Base-by-base conservation (phyloP, 2,888 invertebrate species). In the Cosmopolites sordidus region DNA sequence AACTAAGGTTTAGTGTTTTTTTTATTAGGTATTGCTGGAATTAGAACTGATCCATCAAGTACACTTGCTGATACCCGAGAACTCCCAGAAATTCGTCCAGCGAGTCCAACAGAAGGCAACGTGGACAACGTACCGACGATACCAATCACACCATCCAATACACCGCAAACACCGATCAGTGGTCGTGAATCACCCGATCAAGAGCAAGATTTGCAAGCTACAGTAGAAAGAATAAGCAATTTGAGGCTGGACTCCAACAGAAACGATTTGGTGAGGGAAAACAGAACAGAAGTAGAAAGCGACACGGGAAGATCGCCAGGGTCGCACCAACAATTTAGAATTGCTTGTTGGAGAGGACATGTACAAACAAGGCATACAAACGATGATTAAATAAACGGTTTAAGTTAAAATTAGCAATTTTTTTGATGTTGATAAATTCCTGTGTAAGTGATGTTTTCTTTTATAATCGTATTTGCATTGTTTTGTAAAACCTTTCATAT, bases 91-190 rank as follows among this genome's bases (percentile, higher is more conserved):
- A 33, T 41, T 14, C 42, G 39, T 8, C 47, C 42, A 1, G 29
- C 42, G 30, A 50, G 49, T 30, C 46, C 62, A 8, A 56, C 58
- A 18, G 65, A 68, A 40, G 64, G 63, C 8, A 51, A 60, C 16
- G 63, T 58, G 9, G 64, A 63, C 44, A 56, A 56, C 16, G 46
- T 46, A 4, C 16, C 38, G 15, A 1, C 14, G 2, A 60, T 61
- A 37, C 69, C 70, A 11, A 58, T 63, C 8, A 70, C 70, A 9
- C 70, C 69, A 30, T 68, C 69, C 3, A 70, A 69, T 56, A 70
- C 69, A 4, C 70, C 69, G 1, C 69, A 69, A 58, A 69, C 66
- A 47, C 67, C 69, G 12, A 66, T 63, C 4, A 70, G 69, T 51
- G 69, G 69, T 11, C 56, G 66, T 11, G 67, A 69, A 60, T 69